A percentile compares a stretch with the other conserved stretches of the same genome.
Evolutionary conservation across 2,113 vertebrate species (phyloP).

Genomic region (Lophotis ruficrista): DNA sequence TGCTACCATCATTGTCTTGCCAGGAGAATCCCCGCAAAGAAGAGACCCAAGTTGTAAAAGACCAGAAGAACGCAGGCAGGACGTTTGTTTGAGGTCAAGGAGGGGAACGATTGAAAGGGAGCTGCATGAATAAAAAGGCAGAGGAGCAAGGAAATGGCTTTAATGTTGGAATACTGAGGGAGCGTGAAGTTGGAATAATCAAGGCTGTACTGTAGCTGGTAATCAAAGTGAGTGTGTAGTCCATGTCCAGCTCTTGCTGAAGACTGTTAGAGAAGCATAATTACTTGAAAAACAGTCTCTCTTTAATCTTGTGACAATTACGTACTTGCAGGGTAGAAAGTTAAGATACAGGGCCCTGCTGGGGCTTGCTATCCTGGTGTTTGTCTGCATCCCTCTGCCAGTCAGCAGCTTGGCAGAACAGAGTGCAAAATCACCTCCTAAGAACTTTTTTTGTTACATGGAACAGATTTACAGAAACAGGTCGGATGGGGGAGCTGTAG

Average conservation of each 20-base stretch:
- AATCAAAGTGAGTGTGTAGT: neutral
- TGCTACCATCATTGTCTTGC: neutral
- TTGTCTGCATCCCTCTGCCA: neutral
- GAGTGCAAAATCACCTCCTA: neutral
- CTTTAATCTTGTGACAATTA: neutral
- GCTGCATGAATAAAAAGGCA: neutral
- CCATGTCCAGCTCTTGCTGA: neutral
- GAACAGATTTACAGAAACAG: neutral
- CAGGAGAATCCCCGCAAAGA: neutral
- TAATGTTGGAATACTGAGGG: neutral
- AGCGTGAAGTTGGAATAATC: neutral
- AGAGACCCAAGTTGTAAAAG: neutral
- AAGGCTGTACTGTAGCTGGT: neutral
- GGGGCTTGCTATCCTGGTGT: neutral
- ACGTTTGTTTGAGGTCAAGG: neutral
- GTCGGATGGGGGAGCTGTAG: neutral
- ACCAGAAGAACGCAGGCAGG: neutral
- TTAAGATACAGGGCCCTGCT: neutral
- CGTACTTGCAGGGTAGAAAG: neutral
- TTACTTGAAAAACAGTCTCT: neutral
- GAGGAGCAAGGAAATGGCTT: neutral
- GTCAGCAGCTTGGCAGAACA: neutral
- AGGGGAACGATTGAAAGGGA: neutral
- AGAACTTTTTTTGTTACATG: neutral
- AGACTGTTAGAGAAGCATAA: neutral